Evolutionary conservation across 2,797 vertebrate genomes (phyloP).

Genomic region (Acestrorhynchus altus): DNA sequence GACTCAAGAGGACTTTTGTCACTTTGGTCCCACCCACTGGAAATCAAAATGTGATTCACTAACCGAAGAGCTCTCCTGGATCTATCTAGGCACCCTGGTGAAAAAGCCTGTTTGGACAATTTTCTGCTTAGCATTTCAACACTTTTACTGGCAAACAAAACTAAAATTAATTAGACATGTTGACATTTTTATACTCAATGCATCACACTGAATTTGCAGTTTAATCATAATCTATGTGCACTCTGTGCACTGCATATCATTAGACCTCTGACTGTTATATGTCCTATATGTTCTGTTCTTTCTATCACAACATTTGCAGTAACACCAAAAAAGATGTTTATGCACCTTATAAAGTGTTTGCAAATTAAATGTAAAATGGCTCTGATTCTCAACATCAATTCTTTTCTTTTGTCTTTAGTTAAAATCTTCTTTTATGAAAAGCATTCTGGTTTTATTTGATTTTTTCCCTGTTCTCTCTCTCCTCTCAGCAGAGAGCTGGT

Average conservation of each 20-base stretch:
- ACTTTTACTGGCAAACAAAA: too few relatives aligned
- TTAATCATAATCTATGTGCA: background rate
- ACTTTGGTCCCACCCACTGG: too few relatives aligned
- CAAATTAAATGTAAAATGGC: too few relatives aligned
- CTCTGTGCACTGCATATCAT: background rate
- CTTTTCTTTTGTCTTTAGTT: slow-evolving; percentile 32
- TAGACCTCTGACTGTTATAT: background rate
- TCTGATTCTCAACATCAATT: slow-evolving; percentile 20
- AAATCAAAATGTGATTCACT: too few relatives aligned
- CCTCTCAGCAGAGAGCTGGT: slow-evolving; percentile 46
- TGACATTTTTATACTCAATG: background rate
- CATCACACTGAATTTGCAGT: background rate
- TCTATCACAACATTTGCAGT: too few relatives aligned
- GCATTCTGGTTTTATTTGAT: slow-evolving; percentile 74
- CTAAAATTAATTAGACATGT: too few relatives aligned
- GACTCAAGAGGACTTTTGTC: too few relatives aligned
- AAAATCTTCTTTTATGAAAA: slow-evolving; percentile 25
- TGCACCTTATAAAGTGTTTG: background rate
- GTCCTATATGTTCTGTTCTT: background rate
- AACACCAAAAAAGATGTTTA: background rate
- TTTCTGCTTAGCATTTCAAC: too few relatives aligned
- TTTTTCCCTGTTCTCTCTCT: slow-evolving; percentile 28
- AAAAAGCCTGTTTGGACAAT: too few relatives aligned
- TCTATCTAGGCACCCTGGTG: too few relatives aligned
- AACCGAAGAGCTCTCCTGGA: too few relatives aligned